Evolutionary conservation across 1,140 invertebrate genomes (phyloP), one percentile per base, ranked within the genome.

Genomic region (Bombus pyrosoma): DNA sequence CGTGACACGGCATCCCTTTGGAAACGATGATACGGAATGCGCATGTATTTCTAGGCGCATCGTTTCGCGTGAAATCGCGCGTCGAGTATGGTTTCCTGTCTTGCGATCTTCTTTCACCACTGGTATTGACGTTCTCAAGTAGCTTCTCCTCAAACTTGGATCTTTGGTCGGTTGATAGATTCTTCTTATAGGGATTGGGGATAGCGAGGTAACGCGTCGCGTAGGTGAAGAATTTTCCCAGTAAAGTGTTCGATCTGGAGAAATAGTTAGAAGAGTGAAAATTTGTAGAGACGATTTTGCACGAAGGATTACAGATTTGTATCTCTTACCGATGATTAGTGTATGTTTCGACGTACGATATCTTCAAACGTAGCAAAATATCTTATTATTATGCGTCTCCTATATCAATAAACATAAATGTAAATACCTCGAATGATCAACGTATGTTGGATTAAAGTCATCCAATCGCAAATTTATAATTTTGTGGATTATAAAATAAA

Each of bases 1-100:
- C 81, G 59, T 76, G 43, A 68, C 73, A 41, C 72, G 32, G 72
- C 72, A 74, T 76, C 62, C 34, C 43, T 66, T 77, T 43, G 57
- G 41, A 62, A 73, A 28, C 32, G 18, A 18, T n/a, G 64, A 59
- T 59, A 59, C 57, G 28, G 62, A 37, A n/a, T 28, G n/a, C 32
- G n/a, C 32, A 74, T 43, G 34, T 39, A 39, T 74, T 74, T 47
- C 72, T 43, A 32, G 32, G 6, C 6, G 22, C 34, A 12, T 41
- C 34, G 78, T 57, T 41, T 13, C 39, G 22, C 32, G 77, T n/a
- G n/a, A 68, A 69, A 69, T 47, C 78, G 32, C 43, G 8, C 25
- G 6, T 69, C 64, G 32, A 53, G 10, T 32, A 25, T 25, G 25
- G 34, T 59, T 76, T 53, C 41, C 43, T 69, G 37, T 10, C 4